Evolutionary conservation across 2,797 vertebrate species (phyloP), one percentile per base, ranked within the genome.

Genomic region (Threskiornis aethiopicus): DNA sequence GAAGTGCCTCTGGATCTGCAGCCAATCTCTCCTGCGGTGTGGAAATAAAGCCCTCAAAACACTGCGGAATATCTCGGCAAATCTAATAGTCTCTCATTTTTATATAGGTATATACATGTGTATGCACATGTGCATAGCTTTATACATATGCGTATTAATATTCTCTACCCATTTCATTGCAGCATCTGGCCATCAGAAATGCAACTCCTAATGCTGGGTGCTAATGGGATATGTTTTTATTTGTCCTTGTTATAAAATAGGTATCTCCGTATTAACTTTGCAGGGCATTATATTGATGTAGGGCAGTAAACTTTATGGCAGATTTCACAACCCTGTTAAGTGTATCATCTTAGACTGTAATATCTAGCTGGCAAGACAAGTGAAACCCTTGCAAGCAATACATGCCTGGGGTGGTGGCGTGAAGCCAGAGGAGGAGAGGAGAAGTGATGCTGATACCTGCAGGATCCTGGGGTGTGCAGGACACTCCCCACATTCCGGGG

Each of bases 261-360:
- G 67, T 95, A 94, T 87, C 90, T 94, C 71, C 0, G 0, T 93
- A 96, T 95, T 96, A 97, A 96, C 93, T 97, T 97, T 93, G 86
- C 92, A 91, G 84, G 89, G 89, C 95, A 91, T 95, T 96, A 90
- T 93, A 96, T 96, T 97, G 97, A 97, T 96, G 95, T 75, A 91
- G 76, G 52, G 62, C 75, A 78, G 79, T 97, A 97, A 97, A 97
- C 61, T 95, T 96, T 97, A 97, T 39, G 84, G 93, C 81, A 93
- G 84, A 96, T 97, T 97, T 97, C 97, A 97, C 96, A 94, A 54
- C 87, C 95, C 89, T 94, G 87, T 96, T 97, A 97, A 97, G 94
- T 93, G 88, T 79, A 75, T 89, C 91, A 16, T 86, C 87, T 88
- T 86, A 73, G 76, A 35, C 33, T 51, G 49, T 87, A 87, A 94